Conservation (phyloP, 2,113 vertebrate genomes). For the Semicossyphus pulcher region DNA sequence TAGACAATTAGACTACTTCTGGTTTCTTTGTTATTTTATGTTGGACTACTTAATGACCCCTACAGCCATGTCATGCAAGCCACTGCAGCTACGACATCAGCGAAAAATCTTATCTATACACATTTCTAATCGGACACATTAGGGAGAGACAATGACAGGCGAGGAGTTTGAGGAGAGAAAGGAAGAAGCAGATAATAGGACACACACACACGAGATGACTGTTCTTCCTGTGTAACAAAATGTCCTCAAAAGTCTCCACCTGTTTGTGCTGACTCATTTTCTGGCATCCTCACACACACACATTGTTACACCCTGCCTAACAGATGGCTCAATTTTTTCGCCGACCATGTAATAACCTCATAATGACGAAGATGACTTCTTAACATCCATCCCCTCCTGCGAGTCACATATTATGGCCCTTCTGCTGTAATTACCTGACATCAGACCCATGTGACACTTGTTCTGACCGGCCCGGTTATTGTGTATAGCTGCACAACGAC, state of each 20-base stretch:
- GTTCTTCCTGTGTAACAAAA: neutral
- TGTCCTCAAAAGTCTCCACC: constrained; percentile 12
- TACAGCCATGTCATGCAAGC: too few relatives aligned
- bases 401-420: neutral
- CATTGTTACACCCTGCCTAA: neutral
- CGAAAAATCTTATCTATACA: too few relatives aligned
- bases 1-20: too few relatives aligned
- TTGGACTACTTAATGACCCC: too few relatives aligned
- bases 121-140: neutral
- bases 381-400: constrained; percentile 30
- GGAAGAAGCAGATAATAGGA: neutral
- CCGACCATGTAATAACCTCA: constrained; percentile 15
- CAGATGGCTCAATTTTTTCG: constrained; percentile 46
- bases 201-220: neutral
- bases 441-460: neutral
- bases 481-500: neutral
- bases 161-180: neutral
- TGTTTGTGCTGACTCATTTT: constrained; percentile 41
- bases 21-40: too few relatives aligned
- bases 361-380: constrained; percentile 5
- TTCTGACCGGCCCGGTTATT: neutral
- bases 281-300: constrained; percentile 17
- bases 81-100: too few relatives aligned
- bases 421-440: constrained; percentile 22
- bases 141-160: neutral